Evolutionary conservation across 2,797 vertebrate genomes (phyloP).

Genomic region (Xenops minutus): DNA sequence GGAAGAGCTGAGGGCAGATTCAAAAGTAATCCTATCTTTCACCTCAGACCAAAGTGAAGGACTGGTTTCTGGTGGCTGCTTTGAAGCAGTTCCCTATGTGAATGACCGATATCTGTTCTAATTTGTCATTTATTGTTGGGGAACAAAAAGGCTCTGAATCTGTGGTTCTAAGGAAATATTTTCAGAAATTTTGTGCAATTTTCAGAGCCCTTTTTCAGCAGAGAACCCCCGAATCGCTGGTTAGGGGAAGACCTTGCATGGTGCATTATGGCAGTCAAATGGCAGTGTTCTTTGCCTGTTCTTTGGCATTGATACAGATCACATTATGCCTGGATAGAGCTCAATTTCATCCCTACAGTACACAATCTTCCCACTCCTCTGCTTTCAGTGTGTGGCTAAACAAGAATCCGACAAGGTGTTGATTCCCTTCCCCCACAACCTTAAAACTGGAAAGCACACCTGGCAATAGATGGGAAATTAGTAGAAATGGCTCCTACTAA

Average conservation of each 20-base stretch:
- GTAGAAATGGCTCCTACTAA: background rate
- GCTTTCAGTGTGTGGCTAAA: rapidly evolving
- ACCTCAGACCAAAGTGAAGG: background rate
- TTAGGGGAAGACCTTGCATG: background rate
- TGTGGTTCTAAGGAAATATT: background rate
- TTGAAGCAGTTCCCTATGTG: background rate
- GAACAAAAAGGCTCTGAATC: background rate
- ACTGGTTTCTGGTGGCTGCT: background rate
- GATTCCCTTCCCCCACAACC: background rate
- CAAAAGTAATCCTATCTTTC: background rate
- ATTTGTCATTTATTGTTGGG: background rate
- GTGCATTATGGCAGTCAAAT: background rate
- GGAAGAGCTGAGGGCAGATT: background rate
- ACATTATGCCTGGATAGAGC: background rate
- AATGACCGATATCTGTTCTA: background rate
- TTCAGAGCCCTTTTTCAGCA: background rate
- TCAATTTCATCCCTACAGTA: background rate
- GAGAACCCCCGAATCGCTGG: background rate
- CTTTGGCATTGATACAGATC: background rate
- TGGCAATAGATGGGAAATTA: background rate
- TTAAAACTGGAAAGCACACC: background rate
- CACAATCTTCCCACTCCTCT: background rate
- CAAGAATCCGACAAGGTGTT: background rate
- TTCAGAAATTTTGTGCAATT: background rate
- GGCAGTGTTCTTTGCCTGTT: background rate